Base-by-base conservation (phyloP, 2,888 invertebrate species). In the Megalurothrips usitatus region DNA sequence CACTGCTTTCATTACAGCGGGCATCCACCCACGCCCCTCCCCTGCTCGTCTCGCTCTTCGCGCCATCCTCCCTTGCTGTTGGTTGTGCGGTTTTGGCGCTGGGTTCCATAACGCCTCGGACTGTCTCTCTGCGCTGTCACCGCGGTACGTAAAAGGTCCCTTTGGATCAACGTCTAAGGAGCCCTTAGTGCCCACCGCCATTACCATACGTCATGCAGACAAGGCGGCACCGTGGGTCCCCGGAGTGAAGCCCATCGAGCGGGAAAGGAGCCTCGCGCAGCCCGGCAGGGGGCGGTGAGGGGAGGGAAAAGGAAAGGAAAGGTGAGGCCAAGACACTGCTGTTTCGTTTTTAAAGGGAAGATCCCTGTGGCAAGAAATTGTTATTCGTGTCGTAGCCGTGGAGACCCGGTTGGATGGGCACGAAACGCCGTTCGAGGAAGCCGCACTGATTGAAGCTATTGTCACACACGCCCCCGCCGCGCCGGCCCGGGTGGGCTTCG, bases 381-480 rank as follows among this genome's bases (percentile, higher is more conserved):
- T 68, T 68, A 68, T 68, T 68, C 68, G 68, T 68, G 68, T 68
- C 68, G 68, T 23, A 23, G 68, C 23, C 68, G 34, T 58, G 58
- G 58, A 19, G 58, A 4, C 58, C 58, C 6, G 58, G 58, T 43
- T 43, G 34, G 34, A 43, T 43, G 34, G 52, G 52, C 52, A 9
- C 52, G 19, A 52, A 52, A 52, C 52, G 52, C 6, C 10, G 68
- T 23, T 23, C 11, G 23, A 23, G 23, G 68, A 68, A 68, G 23
- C n/a, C 68, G 23, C 1, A 23, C 68, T 68, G 68, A 68, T 68
- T 68, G 68, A 68, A 68, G 68, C 68, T 68, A 68, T 68, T 68
- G 68, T 68, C 68, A 11, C n/a, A 23, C 8, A 23, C 68, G 68
- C 23, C 68, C 23, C 23, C 68, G 8, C 23, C n/a, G 34, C 3